Evolutionary conservation across 2,888 invertebrate species (phyloP), one percentile per base, ranked within the genome.

Genomic region (Teleiodes luculella): DNA sequence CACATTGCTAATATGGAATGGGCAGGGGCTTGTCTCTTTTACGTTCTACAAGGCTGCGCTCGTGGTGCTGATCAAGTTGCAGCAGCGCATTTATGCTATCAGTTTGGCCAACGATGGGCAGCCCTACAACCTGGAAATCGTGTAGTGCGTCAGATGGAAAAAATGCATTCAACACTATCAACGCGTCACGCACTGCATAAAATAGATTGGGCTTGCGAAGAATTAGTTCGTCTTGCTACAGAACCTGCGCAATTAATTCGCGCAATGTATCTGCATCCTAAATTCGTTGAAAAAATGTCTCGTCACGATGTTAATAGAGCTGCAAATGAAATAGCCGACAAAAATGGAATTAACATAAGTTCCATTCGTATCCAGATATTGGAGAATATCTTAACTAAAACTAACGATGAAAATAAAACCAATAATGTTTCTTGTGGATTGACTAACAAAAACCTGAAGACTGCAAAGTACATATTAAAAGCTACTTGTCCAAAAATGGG

Each of bases 1-100:
- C 78, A 87, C 57, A 90, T 90, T 58, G 83, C 88, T 8, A 90
- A 90, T 62, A 86, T 90, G 85, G 90, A 90, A 74, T 90, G 90
- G 90, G 90, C 90, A 16, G 90, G 87, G 28, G 90, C 90, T 1
- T 90, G 90, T 61, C 76, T 90, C 36, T 90, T 90, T 62, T 88
- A 89, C 61, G 88, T 90, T 24, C 71, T 88, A 1, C 90, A 90
- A 74, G 90, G 90, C 4, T 87, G 87, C 64, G 78, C 83, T n/a
- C 81, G 83, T 37, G 90, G 90, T 24, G 90, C 89, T 24, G 90
- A 90, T 67, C 90, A 90, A 76, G 90, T 90, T 14, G 87, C 89
- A 36, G 90, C 90, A 49, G 87, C 89, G 33, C 85, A 90, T 54
- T 71, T 90, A 24, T 90, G 89, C 62, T 90, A 83, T 62, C 87